These are phyloP conservation scores for Masnerella sp. DNA, from an alignment of 2,888 invertebrate genomes.

Conservation along the genomic window DNA sequence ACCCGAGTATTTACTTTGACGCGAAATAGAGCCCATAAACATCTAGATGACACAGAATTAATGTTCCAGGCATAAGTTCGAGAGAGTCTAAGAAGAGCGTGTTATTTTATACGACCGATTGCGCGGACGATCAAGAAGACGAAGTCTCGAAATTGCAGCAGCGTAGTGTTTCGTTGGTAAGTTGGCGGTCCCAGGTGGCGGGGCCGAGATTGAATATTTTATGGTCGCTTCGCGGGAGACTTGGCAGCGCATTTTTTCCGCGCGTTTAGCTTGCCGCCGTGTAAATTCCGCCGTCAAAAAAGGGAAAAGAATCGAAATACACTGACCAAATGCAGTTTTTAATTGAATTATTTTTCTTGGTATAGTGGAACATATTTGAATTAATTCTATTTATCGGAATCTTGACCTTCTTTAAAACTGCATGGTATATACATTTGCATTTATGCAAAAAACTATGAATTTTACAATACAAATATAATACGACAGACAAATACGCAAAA, in stretches of 20 bases:
- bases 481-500: no score
- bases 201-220: constrained; percentile 46
- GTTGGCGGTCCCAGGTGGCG: constrained; percentile 47
- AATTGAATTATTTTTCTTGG: no score
- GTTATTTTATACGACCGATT: constrained; percentile 74
- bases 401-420: no score
- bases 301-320: no score
- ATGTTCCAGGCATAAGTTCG: constrained; percentile 61
- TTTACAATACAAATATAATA: no score
- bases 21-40: no score
- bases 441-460: no score
- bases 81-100: constrained; percentile 74
- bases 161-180: constrained; percentile 73
- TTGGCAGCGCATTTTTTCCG: constrained; percentile 20
- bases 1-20: no score
- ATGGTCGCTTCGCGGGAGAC: constrained; percentile 16
- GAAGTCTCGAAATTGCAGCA: constrained; percentile 70
- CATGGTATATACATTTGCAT: no score
- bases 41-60: constrained; percentile 8
- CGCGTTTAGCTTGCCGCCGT: constrained; percentile 13
- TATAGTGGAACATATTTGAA: no score
- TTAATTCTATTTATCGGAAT: no score
- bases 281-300: constrained; percentile 7
- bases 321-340: no score
- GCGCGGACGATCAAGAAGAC: constrained; percentile 73